These are phyloP conservation scores for Hirudo medicinalis DNA, from an alignment of 1,140 invertebrate species.

Conservation along the genomic window DNA sequence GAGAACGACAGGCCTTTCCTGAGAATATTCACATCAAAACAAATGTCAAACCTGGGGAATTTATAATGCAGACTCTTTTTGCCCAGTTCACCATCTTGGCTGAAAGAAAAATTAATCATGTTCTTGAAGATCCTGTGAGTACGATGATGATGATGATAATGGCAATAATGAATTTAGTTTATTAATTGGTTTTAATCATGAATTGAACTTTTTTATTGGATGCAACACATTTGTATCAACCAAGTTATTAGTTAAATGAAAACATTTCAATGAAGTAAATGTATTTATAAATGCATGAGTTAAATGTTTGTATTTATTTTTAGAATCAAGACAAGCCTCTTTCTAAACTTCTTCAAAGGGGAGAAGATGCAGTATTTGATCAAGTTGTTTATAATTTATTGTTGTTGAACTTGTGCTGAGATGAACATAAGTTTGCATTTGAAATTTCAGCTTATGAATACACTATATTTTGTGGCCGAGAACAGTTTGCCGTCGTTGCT, in stretches of 20 bases:
- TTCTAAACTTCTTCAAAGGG: conserved; percentile 81
- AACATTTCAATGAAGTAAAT: too few relatives aligned
- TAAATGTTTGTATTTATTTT: conserved; percentile 6
- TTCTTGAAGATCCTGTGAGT: conserved; percentile 73
- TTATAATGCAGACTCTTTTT: conserved; percentile 83
- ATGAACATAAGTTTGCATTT: background rate
- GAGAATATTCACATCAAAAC: conserved; percentile 20
- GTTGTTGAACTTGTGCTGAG: background rate
- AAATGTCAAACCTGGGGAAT: conserved; percentile 51
- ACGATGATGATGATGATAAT: too few relatives aligned
- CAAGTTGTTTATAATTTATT: conserved; percentile 44
- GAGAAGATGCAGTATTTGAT: conserved; percentile 86
- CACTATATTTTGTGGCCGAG: conserved; percentile 84
- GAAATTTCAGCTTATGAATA: conserved; percentile 54
- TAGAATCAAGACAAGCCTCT: conserved; percentile 59
- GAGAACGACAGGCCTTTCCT: conserved; percentile 20
- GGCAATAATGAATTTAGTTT: too few relatives aligned
- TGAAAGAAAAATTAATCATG: conserved; percentile 84
- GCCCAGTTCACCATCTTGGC: conserved; percentile 81
- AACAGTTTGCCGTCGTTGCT: conserved; percentile 91
- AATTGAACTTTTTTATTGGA: background rate
- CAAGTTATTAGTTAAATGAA: too few relatives aligned
- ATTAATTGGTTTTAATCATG: background rate
- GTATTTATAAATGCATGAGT: background rate
- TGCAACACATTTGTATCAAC: background rate